These are phyloP conservation scores for Globodera rostochiensis DNA, from an alignment of 1,140 invertebrate genomes.

Conservation along the genomic window DNA sequence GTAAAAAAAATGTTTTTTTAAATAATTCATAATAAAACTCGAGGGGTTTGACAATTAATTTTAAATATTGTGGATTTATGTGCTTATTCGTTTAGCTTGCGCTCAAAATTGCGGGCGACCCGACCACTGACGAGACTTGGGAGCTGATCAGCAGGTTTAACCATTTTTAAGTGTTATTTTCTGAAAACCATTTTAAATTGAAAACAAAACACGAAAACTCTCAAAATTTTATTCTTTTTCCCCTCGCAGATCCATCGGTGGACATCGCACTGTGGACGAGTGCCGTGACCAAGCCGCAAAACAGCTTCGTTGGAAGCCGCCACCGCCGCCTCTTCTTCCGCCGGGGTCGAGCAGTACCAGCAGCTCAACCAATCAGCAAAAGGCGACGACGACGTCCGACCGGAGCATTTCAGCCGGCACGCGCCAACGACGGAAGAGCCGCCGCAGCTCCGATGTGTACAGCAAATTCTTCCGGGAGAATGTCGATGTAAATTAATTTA, in stretches of 20 bases:
- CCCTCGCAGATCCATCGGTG: background rate
- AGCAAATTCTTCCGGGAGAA: background rate
- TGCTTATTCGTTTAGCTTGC: background rate
- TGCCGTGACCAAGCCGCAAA: background rate
- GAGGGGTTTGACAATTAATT: no score
- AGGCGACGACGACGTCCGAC: no score
- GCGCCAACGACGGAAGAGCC: background rate
- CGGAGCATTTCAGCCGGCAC: background rate
- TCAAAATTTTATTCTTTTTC: no score
- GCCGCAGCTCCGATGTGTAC: background rate
- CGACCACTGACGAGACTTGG: background rate
- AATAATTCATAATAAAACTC: no score
- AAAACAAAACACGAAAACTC: no score
- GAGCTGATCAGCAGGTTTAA: background rate
- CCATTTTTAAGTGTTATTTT: background rate
- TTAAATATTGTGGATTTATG: background rate
- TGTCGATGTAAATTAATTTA: background rate
- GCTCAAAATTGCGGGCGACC: background rate
- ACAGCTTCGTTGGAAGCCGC: background rate
- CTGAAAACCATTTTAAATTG: no score
- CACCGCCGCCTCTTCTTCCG: no score
- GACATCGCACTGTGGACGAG: background rate
- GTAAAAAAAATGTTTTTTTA: no score
- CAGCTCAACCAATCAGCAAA: background rate
- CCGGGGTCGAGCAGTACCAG: background rate